Evolutionary conservation across 2,888 invertebrate species (phyloP).

Genomic region (Pediacus dermestoides): DNA sequence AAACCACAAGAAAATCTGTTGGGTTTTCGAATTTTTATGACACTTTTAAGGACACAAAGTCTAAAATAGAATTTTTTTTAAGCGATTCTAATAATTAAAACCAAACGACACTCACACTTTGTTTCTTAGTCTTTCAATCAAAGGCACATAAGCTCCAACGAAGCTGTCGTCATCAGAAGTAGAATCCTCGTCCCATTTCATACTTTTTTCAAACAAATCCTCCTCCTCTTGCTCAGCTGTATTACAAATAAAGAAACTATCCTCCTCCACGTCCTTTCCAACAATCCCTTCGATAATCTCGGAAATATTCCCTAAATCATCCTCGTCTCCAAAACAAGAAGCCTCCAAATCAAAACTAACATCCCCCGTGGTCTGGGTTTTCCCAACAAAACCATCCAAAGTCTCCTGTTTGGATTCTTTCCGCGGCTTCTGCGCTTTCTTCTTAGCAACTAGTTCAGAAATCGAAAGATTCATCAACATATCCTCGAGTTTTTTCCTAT

Average conservation of each 20-base stretch:
- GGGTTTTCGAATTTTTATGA: no score
- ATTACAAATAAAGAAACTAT: constrained; percentile 37
- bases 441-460: constrained; percentile 31
- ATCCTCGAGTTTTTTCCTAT: constrained; percentile 31
- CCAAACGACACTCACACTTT: no score
- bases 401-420: constrained; percentile 11
- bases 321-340: constrained; percentile 46
- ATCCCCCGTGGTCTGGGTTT: constrained; percentile 20
- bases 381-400: constrained; percentile 20
- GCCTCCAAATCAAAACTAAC: constrained; percentile 34
- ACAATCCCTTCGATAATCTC: constrained; percentile 49
- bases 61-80: no score
- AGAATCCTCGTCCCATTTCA: constrained; percentile 21
- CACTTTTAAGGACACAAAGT: no score
- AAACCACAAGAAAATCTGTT: no score
- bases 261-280: background rate
- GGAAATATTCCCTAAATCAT: constrained; percentile 52
- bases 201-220: constrained; percentile 61
- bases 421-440: constrained; percentile 37
- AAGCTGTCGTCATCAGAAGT: constrained; percentile 28
- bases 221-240: constrained; percentile 45
- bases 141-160: constrained; percentile 31
- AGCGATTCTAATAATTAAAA: no score
- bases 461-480: constrained; percentile 34
- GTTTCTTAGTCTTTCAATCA: constrained; percentile 34